Evolutionary conservation across 2,888 invertebrate species (phyloP).

Genomic region (Diachrysia chrysitis): DNA sequence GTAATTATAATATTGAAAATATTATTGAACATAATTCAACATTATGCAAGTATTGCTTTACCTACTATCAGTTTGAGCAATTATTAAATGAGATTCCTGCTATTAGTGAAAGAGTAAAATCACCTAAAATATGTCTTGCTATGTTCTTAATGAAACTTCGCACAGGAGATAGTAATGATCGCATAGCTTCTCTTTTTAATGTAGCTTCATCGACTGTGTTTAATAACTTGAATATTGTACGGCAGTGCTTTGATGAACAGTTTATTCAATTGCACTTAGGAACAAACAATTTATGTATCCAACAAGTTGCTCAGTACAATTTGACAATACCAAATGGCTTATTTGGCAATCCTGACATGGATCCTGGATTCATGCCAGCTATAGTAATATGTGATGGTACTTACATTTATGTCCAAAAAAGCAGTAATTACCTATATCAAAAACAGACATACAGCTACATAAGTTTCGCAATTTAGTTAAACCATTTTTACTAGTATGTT

Average conservation of each 20-base stretch:
- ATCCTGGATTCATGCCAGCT: not conserved
- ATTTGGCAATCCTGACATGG: not conserved
- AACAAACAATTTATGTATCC: not conserved
- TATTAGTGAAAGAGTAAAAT: too few species aligned
- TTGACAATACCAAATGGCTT: not conserved
- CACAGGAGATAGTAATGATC: not conserved
- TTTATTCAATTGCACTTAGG: not conserved
- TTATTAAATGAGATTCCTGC: not conserved
- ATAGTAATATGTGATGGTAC: not conserved
- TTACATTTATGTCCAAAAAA: conserved; percentile 2
- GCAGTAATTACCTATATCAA: conserved; percentile 1
- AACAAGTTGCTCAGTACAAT: not conserved
- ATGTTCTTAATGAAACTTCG: not conserved
- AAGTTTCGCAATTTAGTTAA: too few species aligned
- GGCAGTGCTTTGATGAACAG: not conserved
- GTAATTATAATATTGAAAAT: too few species aligned
- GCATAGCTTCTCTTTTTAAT: conserved; percentile 1
- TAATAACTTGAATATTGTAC: not conserved
- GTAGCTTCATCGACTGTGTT: not conserved
- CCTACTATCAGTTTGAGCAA: too few species aligned
- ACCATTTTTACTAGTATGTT: too few species aligned
- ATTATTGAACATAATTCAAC: too few species aligned
- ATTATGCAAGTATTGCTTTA: too few species aligned
- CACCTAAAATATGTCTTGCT: too few species aligned
- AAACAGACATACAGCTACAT: not conserved